Base-by-base conservation (phyloP, 92 coral and sea anemone genomes). In the Desmophyllum pertusum region DNA sequence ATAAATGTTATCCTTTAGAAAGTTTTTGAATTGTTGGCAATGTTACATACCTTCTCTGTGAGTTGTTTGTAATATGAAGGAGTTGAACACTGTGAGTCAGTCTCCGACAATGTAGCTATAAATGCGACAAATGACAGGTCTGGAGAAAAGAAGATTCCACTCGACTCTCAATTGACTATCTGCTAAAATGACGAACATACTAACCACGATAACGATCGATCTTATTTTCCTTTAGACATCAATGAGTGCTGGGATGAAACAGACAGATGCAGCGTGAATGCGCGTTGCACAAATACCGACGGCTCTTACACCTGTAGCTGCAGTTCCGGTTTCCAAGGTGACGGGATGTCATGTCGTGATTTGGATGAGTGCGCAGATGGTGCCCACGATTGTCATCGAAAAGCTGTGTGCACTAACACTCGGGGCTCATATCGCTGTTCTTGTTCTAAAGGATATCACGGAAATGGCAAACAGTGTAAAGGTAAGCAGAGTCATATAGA, bases 301-400 rank as follows among this genome's bases (percentile, higher is more conserved):
- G 88, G 81, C 33, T 76, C 83, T 23, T 85, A 85, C 77, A 48
- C 42, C 63, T 75, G 79, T 53, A 50, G 79, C n/a, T 75, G 79
- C 42, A 48, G 7, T 48, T 30, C 63, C 45, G 79, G 79, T 30
- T 50, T 50, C 45, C 45, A 75, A 1, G 79, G 79, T 48, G 79
- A 75, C 25, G 79, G 79, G 1, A 31, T 48, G 19, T 48, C 41
- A 15, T 73, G 77, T 29, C 10, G 18, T 45, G 77, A 73, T 73
- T 25, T 6, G 5, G 77, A 73, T 31, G 77, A 73, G 59, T 73
- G 77, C 77, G 29, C 8, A 29, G 31, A 27, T 15, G 64, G 23
- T 50, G 65, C 19, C 23, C 65, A 75, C 33, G 70, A 59, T 15
- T 77, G 70, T 19, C 81, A 77, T 35, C 10, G 5, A n/a, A 77